A percentile compares a stretch with the other conserved stretches of the same genome.
Conservation (phyloP, 2,797 vertebrate genomes). For the Muscicapa striata region DNA sequence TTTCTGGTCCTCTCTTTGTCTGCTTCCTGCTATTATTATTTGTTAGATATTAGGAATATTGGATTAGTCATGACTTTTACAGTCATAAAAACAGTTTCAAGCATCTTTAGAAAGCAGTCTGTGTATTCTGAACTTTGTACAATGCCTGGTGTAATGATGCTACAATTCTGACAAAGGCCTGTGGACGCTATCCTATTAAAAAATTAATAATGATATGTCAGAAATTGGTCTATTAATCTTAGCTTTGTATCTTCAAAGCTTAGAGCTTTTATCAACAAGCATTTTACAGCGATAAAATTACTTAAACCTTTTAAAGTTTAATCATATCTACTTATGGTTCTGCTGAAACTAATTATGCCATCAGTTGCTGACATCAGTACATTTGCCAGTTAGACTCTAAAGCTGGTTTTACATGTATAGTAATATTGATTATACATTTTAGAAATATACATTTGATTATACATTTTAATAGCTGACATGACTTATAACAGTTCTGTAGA, state of each 20-base stretch:
- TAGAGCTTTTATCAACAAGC: constrained; percentile 52
- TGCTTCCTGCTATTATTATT: constrained; percentile 4
- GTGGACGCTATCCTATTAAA: constrained; percentile 47
- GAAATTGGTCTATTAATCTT: constrained; percentile 60
- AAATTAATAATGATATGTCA: constrained; percentile 56
- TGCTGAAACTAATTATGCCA: constrained; percentile 52
- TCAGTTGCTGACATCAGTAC: constrained; percentile 36
- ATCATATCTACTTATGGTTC: constrained; percentile 59
- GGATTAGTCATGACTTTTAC: not conserved
- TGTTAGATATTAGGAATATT: not conserved
- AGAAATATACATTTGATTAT: not conserved
- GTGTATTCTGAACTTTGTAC: not conserved
- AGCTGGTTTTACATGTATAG: not conserved
- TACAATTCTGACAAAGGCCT: not conserved
- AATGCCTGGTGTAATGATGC: not conserved
- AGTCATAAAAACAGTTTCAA: not conserved
- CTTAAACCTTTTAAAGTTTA: constrained; percentile 68
- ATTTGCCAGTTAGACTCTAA: constrained; percentile 27
- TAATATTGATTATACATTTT: constrained; percentile 13
- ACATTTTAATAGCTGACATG: not conserved
- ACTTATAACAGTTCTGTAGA: not conserved
- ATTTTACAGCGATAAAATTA: constrained; percentile 60
- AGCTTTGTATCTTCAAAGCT: constrained; percentile 64
- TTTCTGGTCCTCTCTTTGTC: not conserved
- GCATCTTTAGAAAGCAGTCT: not conserved